Evolutionary conservation across 2,888 invertebrate genomes (phyloP), one percentile per base, ranked within the genome.

Genomic region (Epinotia ramella): DNA sequence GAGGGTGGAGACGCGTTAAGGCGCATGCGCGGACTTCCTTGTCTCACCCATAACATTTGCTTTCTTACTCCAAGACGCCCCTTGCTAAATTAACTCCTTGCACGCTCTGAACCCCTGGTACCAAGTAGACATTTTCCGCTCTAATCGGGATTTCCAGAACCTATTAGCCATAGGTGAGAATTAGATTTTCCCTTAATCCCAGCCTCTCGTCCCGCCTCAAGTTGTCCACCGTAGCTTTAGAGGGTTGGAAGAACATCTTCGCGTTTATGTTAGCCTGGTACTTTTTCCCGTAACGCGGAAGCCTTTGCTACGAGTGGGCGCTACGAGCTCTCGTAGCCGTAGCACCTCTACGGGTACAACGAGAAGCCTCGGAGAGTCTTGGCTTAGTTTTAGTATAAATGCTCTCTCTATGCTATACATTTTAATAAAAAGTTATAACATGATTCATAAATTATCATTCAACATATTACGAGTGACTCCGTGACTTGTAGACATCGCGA

Each of bases 111-210:
- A 73, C 62, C 78, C 93, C 92, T 93, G 85, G 93, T 94, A 92
- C 79, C 80, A 81, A 90, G 92, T 91, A 92, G 93, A 92, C 87
- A 93, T 94, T 94, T 94, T 94, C 93, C 93, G 93, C 93, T 94
- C 93, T 94, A 94, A 94, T 94, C 94, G 92, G 92, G 92, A 90
- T 93, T 93, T 92, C 84, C 92, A 89, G 89, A 87, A 88, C 87
- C 89, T 89, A 88, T 88, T 89, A 87, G 82, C 85, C 83, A 80
- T 86, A 87, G 87, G 84, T 83, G 83, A 81, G 87, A 88, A 88
- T 92, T 91, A 91, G 91, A 90, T 89, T 88, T 85, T 85, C 86
- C 82, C 80, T 89, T 88, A 88, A 89, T 86, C 86, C 79, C 77
- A 69, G 71, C 74, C 68, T 77, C 78, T 71, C 74, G 79, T 77